Percentiles rank a stretch among this genome's conserved stretches.
These are phyloP conservation scores for Erebia epiphron DNA, from an alignment of 2,888 invertebrate species.

Conservation along the genomic window DNA sequence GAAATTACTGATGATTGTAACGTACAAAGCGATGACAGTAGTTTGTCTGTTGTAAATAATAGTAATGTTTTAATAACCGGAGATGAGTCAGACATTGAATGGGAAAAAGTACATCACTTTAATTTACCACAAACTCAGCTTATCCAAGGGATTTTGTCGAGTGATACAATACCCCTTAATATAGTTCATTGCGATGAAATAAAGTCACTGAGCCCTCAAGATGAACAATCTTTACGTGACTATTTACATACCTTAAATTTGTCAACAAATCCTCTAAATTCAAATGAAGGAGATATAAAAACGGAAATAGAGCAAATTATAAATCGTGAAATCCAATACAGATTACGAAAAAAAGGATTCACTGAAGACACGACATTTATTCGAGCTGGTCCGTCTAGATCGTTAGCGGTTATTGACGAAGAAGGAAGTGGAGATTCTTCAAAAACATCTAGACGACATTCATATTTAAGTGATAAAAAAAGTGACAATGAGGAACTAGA, in stretches of 20 bases:
- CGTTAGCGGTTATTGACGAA: conserved; percentile 90
- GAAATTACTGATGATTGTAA: conserved; percentile 65
- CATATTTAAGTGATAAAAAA: conserved; percentile 77
- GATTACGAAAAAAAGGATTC: conserved; percentile 68
- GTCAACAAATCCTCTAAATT: conserved; percentile 72
- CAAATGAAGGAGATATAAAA: conserved; percentile 66
- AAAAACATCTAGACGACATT: conserved; percentile 80
- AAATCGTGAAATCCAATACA: conserved; percentile 70
- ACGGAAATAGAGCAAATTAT: conserved; percentile 73
- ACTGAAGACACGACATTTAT: conserved; percentile 63
- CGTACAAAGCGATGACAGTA: conserved; percentile 50
- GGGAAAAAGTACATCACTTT: conserved; percentile 79
- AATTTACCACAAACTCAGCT: conserved; percentile 54
- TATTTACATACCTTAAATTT: conserved; percentile 83
- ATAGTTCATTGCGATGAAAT: conserved; percentile 67
- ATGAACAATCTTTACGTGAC: conserved; percentile 80
- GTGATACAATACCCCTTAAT: conserved; percentile 70
- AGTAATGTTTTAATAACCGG: conserved; percentile 84
- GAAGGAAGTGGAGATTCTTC: conserved; percentile 87
- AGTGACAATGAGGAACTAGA: conserved; percentile 75
- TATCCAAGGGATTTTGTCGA: conserved; percentile 64
- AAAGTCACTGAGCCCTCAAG: conserved; percentile 79
- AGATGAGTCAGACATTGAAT: conserved; percentile 85
- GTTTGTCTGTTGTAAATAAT: conserved; percentile 66
- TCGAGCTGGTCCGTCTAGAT: conserved; percentile 85